These are phyloP conservation scores for Bujurquina vittata DNA, from an alignment of 2,113 vertebrate species.

Conservation along the genomic window DNA sequence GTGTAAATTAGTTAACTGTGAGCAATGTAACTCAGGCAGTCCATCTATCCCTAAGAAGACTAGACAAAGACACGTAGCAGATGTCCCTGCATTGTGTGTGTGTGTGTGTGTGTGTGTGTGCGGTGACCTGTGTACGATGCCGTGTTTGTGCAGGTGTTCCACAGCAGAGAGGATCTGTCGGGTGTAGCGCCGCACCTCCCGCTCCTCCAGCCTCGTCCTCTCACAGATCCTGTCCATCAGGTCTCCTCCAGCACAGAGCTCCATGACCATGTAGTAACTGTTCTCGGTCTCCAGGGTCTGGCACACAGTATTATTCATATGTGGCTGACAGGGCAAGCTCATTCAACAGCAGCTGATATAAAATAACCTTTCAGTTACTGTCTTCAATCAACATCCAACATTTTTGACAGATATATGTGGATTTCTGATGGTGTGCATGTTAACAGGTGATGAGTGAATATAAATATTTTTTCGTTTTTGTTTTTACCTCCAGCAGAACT, in stretches of 20 bases:
- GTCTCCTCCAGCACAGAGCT: conserved; percentile 84
- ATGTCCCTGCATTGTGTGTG: neutral
- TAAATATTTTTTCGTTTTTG: neutral
- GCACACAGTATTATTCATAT: conserved; percentile 12
- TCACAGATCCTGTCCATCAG: conserved; percentile 87
- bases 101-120: neutral
- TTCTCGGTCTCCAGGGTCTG: conserved; percentile 88
- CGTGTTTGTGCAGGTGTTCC: conserved; percentile 81
- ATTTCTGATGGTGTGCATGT: neutral
- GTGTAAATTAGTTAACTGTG: neutral
- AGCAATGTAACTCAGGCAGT: neutral
- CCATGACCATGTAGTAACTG: conserved; percentile 88
- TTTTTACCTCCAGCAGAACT: conserved; percentile 76
- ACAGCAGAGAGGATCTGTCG: conserved; percentile 85
- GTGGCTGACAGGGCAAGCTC: neutral
- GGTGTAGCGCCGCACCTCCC: conserved; percentile 83
- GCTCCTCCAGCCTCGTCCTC: conserved; percentile 83
- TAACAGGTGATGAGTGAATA: neutral
- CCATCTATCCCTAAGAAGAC: neutral
- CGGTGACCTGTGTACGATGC: conserved; percentile 84
- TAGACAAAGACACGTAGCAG: neutral
- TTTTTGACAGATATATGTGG: too few relatives aligned
- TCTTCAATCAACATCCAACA: neutral
- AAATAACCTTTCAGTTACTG: neutral
- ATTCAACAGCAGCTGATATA: neutral